Evolutionary conservation across 2,888 invertebrate genomes (phyloP).

Genomic region (Heliconius hortense): DNA sequence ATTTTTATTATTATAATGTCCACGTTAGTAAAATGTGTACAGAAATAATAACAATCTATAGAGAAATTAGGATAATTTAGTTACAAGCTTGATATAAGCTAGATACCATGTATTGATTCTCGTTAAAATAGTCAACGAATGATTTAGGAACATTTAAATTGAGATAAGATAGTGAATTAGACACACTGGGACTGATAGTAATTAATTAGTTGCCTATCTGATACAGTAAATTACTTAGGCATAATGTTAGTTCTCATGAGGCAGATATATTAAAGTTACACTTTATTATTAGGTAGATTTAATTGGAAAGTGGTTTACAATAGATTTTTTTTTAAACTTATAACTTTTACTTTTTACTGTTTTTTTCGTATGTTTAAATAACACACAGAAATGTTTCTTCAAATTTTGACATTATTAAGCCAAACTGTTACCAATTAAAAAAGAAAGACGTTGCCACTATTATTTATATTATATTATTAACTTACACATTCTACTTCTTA

Average conservation of each 20-base stretch:
- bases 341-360: too few species aligned
- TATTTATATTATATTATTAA: too few species aligned
- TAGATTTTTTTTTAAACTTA: too few species aligned
- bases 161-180: conserved; percentile 38
- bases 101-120: conserved; percentile 33
- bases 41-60: conserved; percentile 35
- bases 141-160: conserved; percentile 39
- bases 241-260: conserved; percentile 19
- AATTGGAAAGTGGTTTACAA: not conserved
- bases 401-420: not conserved
- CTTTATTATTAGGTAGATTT: not conserved
- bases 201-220: conserved; percentile 39
- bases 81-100: conserved; percentile 14
- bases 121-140: conserved; percentile 37
- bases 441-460: not conserved
- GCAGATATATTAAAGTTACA: not conserved
- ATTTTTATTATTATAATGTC: too few species aligned
- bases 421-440: not conserved
- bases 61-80: conserved; percentile 35
- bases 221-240: conserved; percentile 28
- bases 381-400: too few species aligned
- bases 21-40: conserved; percentile 36
- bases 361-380: too few species aligned
- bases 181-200: conserved; percentile 37
- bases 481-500: conserved; percentile 88